phyloP scores from a whole-genome alignment of 2,113 vertebrate species.

The Passer montanus region DNA sequence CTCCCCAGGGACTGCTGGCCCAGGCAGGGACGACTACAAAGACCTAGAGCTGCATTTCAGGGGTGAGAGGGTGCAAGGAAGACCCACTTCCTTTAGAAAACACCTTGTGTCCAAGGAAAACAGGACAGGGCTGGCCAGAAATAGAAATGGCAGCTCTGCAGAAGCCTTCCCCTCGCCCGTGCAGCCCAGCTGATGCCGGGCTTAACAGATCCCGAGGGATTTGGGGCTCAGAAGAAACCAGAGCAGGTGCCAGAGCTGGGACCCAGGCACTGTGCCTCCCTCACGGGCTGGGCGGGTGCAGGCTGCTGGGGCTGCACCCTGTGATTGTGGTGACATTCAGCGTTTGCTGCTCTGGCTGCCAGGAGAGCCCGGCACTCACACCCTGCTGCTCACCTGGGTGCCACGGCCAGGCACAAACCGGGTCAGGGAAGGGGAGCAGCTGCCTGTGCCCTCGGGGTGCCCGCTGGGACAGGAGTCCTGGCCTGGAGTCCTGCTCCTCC shows the following conservation, averaged over 20 bases:
- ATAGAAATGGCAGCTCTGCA: background rate
- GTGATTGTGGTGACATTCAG: background rate
- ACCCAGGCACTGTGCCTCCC: background rate
- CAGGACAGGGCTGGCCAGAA: background rate
- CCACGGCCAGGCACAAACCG: background rate
- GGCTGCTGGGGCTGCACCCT: background rate
- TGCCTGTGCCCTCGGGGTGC: fast-evolving
- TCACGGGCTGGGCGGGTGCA: fast-evolving
- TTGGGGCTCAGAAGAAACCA: background rate
- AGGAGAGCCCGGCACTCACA: background rate
- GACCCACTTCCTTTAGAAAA: background rate
- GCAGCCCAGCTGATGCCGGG: background rate
- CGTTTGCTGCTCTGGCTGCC: background rate
- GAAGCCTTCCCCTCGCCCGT: background rate
- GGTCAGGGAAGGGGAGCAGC: background rate
- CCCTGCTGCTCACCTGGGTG: background rate
- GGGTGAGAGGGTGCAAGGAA: background rate
- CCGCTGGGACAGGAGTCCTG: background rate
- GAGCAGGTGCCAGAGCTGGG: background rate
- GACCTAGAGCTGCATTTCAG: background rate
- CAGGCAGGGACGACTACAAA: background rate
- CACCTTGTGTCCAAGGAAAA: background rate
- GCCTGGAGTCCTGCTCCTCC: background rate
- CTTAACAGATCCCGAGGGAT: background rate
- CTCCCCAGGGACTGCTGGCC: background rate